A percentile compares a stretch with the other conserved stretches of the same genome.
phyloP scores from a whole-genome alignment of 2,797 vertebrate species.

The Oryzias dopingdopingensis region DNA sequence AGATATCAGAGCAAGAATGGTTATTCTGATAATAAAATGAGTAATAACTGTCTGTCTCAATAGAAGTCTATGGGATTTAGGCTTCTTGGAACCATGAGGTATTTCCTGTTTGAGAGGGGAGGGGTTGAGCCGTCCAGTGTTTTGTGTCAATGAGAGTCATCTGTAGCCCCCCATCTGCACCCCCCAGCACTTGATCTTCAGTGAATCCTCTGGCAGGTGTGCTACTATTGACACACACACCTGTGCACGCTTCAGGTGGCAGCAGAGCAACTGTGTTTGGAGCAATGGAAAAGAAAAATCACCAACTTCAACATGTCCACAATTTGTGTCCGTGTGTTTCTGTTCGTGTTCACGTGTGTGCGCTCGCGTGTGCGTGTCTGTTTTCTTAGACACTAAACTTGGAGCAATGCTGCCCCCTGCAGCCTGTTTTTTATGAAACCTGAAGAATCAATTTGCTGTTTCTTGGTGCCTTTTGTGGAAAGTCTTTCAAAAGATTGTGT shows the following conservation, averaged over 20 bases:
- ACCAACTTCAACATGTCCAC: not conserved
- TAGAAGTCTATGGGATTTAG: too few relatives aligned
- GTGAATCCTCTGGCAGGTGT: slow-evolving; percentile 26
- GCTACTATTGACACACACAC: slow-evolving; percentile 7
- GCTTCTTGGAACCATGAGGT: too few relatives aligned
- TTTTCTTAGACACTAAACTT: not conserved
- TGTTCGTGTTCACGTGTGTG: not conserved
- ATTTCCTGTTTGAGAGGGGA: too few relatives aligned
- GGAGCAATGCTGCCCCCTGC: slow-evolving; percentile 16
- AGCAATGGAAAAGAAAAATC: not conserved
- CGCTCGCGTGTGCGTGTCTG: slow-evolving; percentile 3
- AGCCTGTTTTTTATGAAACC: not conserved
- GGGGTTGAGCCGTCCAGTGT: too few relatives aligned
- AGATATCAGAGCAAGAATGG: too few relatives aligned
- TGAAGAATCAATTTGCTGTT: too few relatives aligned
- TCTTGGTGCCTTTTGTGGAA: too few relatives aligned
- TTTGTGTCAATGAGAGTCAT: too few relatives aligned
- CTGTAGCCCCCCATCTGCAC: not conserved
- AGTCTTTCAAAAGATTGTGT: too few relatives aligned
- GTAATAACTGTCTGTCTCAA: too few relatives aligned
- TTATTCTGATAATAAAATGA: too few relatives aligned
- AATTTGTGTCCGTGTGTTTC: not conserved
- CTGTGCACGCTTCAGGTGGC: not conserved
- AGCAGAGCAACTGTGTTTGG: not conserved
- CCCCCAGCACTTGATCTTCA: slow-evolving; percentile 20